Conservation (phyloP, 2,113 vertebrate species). For the Seriola dumerili region DNA sequence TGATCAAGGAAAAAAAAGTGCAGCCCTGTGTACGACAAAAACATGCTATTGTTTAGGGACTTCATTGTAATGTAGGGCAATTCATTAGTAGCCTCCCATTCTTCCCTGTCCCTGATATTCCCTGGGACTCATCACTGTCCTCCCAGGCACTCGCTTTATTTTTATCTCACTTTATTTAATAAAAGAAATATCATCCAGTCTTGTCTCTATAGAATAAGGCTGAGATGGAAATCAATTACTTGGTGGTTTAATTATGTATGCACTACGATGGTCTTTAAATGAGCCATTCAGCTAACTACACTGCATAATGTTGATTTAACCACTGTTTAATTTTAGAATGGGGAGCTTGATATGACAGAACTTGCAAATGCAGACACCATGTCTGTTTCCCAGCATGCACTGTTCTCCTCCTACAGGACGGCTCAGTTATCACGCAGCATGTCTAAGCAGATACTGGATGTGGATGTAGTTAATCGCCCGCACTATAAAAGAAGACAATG, state of each 20-base stretch:
- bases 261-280: slow-evolving; percentile 56
- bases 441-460: slow-evolving; percentile 17
- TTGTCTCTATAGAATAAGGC: slow-evolving; percentile 62
- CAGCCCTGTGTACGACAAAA: slow-evolving; percentile 46
- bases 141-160: slow-evolving; percentile 50
- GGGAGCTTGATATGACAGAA: slow-evolving; percentile 39
- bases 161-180: slow-evolving; percentile 63
- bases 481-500: neutral
- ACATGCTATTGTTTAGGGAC: slow-evolving; percentile 49
- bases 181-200: slow-evolving; percentile 39
- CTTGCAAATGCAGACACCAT: slow-evolving; percentile 34
- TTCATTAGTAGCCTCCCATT: slow-evolving; percentile 43
- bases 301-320: slow-evolving; percentile 71
- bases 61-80: slow-evolving; percentile 34
- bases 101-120: slow-evolving; percentile 34
- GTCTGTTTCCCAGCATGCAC: slow-evolving; percentile 35
- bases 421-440: slow-evolving; percentile 31
- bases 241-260: slow-evolving; percentile 68
- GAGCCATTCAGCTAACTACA: slow-evolving; percentile 54
- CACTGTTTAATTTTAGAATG: slow-evolving; percentile 55
- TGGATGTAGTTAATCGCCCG: slow-evolving; percentile 2
- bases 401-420: slow-evolving; percentile 26
- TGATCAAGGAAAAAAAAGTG: slow-evolving; percentile 55
- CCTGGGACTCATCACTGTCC: slow-evolving; percentile 48
- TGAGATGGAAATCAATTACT: slow-evolving; percentile 70